Conservation (phyloP, 2,888 invertebrate genomes). For the Spodoptera littoralis region DNA sequence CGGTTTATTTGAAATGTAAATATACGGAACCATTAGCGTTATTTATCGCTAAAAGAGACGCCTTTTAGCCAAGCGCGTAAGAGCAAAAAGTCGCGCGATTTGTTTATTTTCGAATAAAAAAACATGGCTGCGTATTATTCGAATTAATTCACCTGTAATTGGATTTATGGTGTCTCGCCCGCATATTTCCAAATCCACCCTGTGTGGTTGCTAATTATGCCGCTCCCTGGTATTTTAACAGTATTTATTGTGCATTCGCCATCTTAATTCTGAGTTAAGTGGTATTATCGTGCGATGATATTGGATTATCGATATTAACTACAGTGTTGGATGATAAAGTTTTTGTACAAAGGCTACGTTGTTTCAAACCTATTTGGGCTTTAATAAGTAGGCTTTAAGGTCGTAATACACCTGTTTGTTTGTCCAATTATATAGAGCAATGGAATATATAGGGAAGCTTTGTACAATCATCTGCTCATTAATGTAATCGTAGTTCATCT, state of each 20-base stretch:
- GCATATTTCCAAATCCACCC: slow-evolving; percentile 72
- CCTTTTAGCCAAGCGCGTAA: slow-evolving; percentile 55
- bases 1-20: slow-evolving; percentile 41
- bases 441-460: slow-evolving; percentile 35
- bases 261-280: slow-evolving; percentile 72
- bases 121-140: slow-evolving; percentile 66
- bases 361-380: slow-evolving; percentile 26
- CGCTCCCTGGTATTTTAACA: slow-evolving; percentile 75
- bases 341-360: slow-evolving; percentile 23
- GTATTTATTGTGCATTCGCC: slow-evolving; percentile 73
- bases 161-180: slow-evolving; percentile 76
- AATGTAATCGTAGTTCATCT: slow-evolving; percentile 40
- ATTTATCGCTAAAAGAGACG: slow-evolving; percentile 58
- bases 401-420: slow-evolving; percentile 25
- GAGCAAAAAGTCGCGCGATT: slow-evolving; percentile 54
- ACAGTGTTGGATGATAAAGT: slow-evolving; percentile 34
- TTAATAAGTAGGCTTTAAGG: slow-evolving; percentile 19
- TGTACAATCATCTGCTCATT: slow-evolving; percentile 43
- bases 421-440: slow-evolving; percentile 25
- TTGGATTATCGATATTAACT: slow-evolving; percentile 64
- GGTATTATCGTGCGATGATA: slow-evolving; percentile 63
- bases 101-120: slow-evolving; percentile 52
- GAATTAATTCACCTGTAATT: slow-evolving; percentile 83
- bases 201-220: slow-evolving; percentile 80
- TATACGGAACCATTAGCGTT: slow-evolving; percentile 53